Conservation (phyloP, 2,797 vertebrate species). For the Sebastes vulpes region DNA sequence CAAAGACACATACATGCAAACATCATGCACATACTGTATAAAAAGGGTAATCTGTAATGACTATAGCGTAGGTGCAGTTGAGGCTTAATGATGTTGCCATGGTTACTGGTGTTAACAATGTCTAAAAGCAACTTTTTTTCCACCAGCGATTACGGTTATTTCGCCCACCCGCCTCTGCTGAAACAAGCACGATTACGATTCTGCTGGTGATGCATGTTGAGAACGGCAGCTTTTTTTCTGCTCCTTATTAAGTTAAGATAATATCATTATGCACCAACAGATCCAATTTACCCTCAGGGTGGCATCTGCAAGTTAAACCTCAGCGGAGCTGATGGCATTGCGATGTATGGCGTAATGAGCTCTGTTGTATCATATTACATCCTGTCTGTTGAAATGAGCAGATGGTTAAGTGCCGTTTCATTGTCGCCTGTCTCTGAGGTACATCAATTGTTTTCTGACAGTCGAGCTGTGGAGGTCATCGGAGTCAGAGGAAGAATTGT, state of each 20-base stretch:
- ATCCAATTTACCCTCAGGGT: conserved; percentile 9
- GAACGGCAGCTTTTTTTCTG: not conserved
- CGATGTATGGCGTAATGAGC: conserved; percentile 39
- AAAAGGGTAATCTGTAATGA: not conserved
- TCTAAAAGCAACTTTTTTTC: conserved; percentile 9
- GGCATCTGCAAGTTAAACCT: conserved; percentile 28
- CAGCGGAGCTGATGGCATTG: not conserved
- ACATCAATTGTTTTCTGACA: not conserved
- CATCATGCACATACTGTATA: not conserved
- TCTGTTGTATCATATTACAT: not conserved
- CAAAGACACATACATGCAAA: not conserved
- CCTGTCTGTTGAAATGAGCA: conserved; percentile 1
- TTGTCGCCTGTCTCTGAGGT: not conserved
- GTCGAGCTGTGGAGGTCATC: not conserved
- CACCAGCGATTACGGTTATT: not conserved
- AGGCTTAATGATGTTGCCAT: conserved; percentile 11
- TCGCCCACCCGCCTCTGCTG: not conserved
- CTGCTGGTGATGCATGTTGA: conserved; percentile 26
- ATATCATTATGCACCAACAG: conserved; percentile 26
- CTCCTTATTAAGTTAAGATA: conserved; percentile 18
- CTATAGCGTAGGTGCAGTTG: not conserved
- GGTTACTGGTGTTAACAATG: conserved; percentile 32
- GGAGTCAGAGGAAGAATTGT: not conserved
- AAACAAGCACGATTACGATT: not conserved
- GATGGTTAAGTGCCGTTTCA: conserved; percentile 12